A percentile compares a stretch with the other conserved stretches of the same genome.
Evolutionary conservation across 2,888 invertebrate genomes (phyloP).

Genomic region (Drosophila paramelanica): DNA sequence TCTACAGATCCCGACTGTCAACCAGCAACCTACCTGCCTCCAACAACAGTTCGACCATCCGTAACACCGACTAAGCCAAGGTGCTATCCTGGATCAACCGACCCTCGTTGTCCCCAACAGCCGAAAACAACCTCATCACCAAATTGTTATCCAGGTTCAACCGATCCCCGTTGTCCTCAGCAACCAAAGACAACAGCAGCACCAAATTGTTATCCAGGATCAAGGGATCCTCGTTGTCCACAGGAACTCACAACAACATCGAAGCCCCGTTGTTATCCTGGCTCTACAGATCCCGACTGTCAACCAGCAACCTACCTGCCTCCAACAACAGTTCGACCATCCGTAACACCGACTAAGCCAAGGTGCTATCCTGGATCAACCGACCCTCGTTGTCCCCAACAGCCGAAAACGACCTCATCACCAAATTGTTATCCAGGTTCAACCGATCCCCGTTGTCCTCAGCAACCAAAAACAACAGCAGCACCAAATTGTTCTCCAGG

Average conservation of each 20-base stretch:
- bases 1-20: slow-evolving; percentile 32
- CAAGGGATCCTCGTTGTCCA: slow-evolving; percentile 82
- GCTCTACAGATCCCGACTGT: slow-evolving; percentile 72
- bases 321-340: slow-evolving; percentile 3
- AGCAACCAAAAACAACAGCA: too few relatives aligned
- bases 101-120: slow-evolving; percentile 70
- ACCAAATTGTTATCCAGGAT: slow-evolving; percentile 22
- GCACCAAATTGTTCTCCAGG: too few relatives aligned
- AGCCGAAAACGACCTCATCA: slow-evolving; percentile 21
- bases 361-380: slow-evolving; percentile 37
- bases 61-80: slow-evolving; percentile 1
- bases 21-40: slow-evolving; percentile 6
- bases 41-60: slow-evolving; percentile 8
- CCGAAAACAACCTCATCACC: not conserved
- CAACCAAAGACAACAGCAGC: slow-evolving; percentile 5
- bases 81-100: slow-evolving; percentile 28
- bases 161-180: slow-evolving; percentile 12
- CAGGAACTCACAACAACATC: slow-evolving; percentile 28
- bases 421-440: slow-evolving; percentile 38
- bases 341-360: slow-evolving; percentile 37
- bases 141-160: not conserved
- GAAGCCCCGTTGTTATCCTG: slow-evolving; percentile 60
- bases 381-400: slow-evolving; percentile 50
- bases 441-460: not conserved
- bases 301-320: not conserved